A percentile compares a stretch with the other conserved stretches of the same genome.
These are phyloP conservation scores for Therioaphis trifolii DNA, from an alignment of 2,888 invertebrate genomes.

Conservation along the genomic window DNA sequence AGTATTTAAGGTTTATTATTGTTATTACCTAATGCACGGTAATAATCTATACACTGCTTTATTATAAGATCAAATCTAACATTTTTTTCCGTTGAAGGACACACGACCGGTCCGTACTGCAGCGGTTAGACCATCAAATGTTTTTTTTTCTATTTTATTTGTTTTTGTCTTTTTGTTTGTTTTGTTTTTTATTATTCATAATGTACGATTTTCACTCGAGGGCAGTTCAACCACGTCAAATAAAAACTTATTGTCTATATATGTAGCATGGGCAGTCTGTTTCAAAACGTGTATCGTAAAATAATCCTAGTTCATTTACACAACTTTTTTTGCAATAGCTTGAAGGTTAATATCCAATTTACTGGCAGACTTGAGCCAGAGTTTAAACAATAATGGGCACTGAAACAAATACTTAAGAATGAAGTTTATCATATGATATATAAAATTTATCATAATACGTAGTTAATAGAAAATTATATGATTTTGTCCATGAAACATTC, in stretches of 20 bases:
- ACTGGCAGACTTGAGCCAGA: too few species aligned
- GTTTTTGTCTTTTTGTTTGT: neutral
- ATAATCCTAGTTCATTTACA: slow-evolving; percentile 21
- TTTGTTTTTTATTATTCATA: neutral
- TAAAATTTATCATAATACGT: too few species aligned
- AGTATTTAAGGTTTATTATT: neutral
- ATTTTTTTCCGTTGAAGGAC: slow-evolving; percentile 44
- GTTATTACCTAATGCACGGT: too few species aligned
- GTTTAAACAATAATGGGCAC: too few species aligned
- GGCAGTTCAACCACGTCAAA: neutral
- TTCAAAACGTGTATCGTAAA: slow-evolving; percentile 19
- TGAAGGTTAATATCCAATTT: slow-evolving; percentile 31
- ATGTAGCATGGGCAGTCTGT: neutral
- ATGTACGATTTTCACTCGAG: neutral
- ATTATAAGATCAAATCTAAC: slow-evolving; percentile 37
- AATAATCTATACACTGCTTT: neutral
- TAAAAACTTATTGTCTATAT: neutral
- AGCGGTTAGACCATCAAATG: slow-evolving; percentile 21
- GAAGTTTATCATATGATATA: too few species aligned
- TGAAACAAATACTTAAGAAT: too few species aligned
- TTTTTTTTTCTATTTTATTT: slow-evolving; percentile 1
- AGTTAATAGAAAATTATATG: too few species aligned
- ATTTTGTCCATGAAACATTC: too few species aligned
- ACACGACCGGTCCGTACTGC: neutral
- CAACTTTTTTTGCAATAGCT: slow-evolving; percentile 37